Conservation (phyloP, 1,140 invertebrate genomes). For the Pissodes strobi region DNA sequence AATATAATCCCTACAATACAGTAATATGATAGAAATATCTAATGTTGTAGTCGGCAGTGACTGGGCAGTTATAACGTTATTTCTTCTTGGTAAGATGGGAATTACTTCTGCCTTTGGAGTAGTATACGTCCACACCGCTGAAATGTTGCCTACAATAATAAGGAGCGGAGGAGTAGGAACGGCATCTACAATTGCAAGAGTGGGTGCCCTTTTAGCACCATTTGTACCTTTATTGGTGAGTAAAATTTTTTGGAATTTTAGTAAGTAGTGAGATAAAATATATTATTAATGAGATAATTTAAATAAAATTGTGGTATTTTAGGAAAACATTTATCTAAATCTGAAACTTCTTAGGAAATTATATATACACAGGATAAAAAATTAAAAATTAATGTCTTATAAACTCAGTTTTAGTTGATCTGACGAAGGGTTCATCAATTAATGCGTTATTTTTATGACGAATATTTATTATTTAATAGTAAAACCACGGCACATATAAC, state of each 20-base stretch:
- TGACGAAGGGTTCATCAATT: too few species aligned
- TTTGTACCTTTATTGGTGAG: conserved; percentile 64
- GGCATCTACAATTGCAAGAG: conserved; percentile 63
- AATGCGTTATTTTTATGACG: too few species aligned
- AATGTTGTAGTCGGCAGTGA: conserved; percentile 47
- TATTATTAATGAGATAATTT: too few species aligned
- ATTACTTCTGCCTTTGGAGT: conserved; percentile 66
- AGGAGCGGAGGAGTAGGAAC: conserved; percentile 63
- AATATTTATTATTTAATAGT: too few species aligned
- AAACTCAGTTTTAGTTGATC: too few species aligned
- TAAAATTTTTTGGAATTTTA: conserved; percentile 8
- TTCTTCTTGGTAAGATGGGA: conserved; percentile 67
- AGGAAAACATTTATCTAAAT: too few species aligned
- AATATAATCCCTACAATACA: neutral
- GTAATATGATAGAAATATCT: neutral
- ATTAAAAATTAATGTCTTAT: too few species aligned
- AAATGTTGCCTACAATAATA: conserved; percentile 66
- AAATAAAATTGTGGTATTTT: too few species aligned
- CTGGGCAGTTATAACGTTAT: conserved; percentile 61
- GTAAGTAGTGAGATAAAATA: too few species aligned
- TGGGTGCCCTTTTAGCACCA: conserved; percentile 67
- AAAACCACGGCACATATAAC: too few species aligned
- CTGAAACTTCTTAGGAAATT: too few species aligned
- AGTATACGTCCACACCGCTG: conserved; percentile 66
- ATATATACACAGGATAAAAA: too few species aligned